Evolutionary conservation across 2,888 invertebrate species (phyloP), one percentile per base, ranked within the genome.

Genomic region (Fragum whitleyi): DNA sequence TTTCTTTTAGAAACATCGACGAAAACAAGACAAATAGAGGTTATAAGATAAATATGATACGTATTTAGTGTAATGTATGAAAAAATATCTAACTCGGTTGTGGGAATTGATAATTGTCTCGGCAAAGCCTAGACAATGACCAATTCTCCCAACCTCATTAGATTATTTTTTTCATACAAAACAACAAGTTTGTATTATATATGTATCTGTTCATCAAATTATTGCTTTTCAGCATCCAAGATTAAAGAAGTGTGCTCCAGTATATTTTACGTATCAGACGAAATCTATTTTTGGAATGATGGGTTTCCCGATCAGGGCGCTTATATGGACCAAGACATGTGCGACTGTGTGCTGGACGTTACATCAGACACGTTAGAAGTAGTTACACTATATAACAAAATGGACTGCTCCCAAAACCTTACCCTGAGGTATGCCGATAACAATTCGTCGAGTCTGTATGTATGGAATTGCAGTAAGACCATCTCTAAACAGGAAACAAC

Each of bases 291-390:
- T 26, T 57, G 57, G 57, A 57, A 57, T 23, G 57, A 57, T 2
- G 57, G 57, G 23, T 57, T 19, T 23, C 57, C 57, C n/a, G 57
- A 57, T 23, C 5, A 57, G 57, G 57, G 57, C 26, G 57, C 57
- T 21, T 14, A 21, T 2, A 11, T 23, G 1, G 21, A 57, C 57
- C 7, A 2, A 21, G 57, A 23, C 11, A 11, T 57, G 26, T 57
- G 57, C 14, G 57, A 57, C 26, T 57, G 57, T 57, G 3, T n/a
- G 3, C 23, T 57, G 2, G n/a, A 57, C 23, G 57, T 57, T 11
- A 23, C 57, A 23, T 57, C 57, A 19, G 57, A 57, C 14, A n/a
- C 26, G 19, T 3, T 57, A 26, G 19, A 57, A 14, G n/a, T 57
- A 57, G 9, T 19, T 23, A 57, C 57, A 2, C 5, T 26, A 1